phyloP scores from a whole-genome alignment of 2,797 vertebrate genomes.

The Percopsis omiscomaycus region DNA sequence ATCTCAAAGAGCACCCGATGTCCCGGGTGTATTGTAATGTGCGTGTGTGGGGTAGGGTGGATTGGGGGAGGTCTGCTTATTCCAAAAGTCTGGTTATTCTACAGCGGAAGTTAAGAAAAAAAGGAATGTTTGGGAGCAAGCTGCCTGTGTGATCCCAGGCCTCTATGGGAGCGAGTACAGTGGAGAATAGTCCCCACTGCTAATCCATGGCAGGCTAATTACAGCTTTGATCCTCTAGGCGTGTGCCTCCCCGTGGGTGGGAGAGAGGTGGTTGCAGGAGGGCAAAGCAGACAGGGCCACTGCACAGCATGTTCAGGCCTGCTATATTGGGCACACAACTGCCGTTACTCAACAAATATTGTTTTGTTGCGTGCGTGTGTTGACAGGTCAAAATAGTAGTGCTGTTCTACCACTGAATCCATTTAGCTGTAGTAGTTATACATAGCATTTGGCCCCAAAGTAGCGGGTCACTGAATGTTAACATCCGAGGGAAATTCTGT shows the following conservation, averaged over 20 bases:
- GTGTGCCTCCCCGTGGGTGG: conserved; percentile 49
- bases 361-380: not conserved
- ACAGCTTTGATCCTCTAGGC: conserved; percentile 72
- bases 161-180: conserved; percentile 52
- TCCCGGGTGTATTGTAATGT: conserved; percentile 2
- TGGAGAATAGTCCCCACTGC: conserved; percentile 69
- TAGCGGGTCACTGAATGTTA: not conserved
- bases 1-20: not conserved
- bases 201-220: conserved; percentile 78
- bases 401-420: conserved; percentile 2
- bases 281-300: conserved; percentile 22
- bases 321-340: conserved; percentile 24
- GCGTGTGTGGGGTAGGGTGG: not conserved
- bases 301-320: conserved; percentile 14
- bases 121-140: conserved; percentile 21
- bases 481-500: not conserved
- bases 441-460: not conserved
- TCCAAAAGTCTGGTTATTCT: no score
- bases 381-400: conserved; percentile 8
- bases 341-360: no score
- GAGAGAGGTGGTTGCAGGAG: conserved; percentile 28
- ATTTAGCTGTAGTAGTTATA: not conserved
- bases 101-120: not conserved
- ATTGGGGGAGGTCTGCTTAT: not conserved
- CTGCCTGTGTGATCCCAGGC: conserved; percentile 52